Evolutionary conservation across 2,888 invertebrate genomes (phyloP).

Genomic region (Epinotia ramella): DNA sequence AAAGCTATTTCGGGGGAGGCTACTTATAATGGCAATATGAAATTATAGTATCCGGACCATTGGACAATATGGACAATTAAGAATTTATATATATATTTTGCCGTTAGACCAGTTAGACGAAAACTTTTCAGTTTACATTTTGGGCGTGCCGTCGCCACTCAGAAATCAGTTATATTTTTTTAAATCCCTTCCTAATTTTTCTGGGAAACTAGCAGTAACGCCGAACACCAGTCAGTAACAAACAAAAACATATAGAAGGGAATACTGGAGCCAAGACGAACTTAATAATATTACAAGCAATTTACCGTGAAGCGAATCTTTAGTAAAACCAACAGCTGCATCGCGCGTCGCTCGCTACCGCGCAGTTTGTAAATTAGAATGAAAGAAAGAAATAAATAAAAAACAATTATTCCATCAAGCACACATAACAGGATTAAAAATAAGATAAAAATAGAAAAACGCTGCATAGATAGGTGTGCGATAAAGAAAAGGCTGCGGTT

Average conservation of each 20-base stretch:
- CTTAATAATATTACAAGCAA: conserved; percentile 3
- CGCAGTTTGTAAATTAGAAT: background rate
- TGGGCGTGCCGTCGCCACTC: background rate
- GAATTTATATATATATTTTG: too few relatives aligned
- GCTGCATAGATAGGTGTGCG: too few relatives aligned
- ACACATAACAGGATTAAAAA: too few relatives aligned
- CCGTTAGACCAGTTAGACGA: too few relatives aligned
- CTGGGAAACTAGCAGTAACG: background rate
- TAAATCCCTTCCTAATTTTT: background rate
- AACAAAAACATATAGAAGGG: background rate
- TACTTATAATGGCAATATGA: conserved; percentile 1
- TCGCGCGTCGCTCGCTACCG: conserved; percentile 2
- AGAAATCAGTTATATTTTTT: background rate
- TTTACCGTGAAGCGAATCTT: conserved; percentile 8
- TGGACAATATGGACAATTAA: too few relatives aligned
- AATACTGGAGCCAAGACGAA: conserved; percentile 10
- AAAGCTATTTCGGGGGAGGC: background rate
- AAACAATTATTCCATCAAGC: too few relatives aligned
- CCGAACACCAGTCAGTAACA: background rate
- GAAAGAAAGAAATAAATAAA: too few relatives aligned
- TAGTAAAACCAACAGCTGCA: background rate
- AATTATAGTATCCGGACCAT: background rate
- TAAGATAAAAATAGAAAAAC: too few relatives aligned
- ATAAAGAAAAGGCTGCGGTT: too few relatives aligned
- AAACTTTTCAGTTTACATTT: background rate